These are phyloP conservation scores for Corydoras sp. DNA, from an alignment of 2,113 vertebrate species.

Conservation along the genomic window DNA sequence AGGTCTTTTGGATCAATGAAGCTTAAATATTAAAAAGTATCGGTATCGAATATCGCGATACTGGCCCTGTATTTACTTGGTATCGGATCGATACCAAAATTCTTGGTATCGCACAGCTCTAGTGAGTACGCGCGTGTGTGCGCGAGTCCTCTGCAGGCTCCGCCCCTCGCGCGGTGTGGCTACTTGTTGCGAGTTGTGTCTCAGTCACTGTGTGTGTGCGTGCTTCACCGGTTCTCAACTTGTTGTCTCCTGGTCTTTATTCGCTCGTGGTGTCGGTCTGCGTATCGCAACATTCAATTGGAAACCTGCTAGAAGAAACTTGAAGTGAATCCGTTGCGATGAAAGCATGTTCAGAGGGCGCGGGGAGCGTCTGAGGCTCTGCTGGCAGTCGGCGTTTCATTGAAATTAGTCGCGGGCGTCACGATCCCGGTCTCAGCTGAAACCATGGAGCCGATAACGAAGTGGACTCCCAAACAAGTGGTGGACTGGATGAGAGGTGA, in stretches of 20 bases:
- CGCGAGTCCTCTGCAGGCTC: neutral
- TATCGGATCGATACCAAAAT: too few species aligned
- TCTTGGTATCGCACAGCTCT: too few species aligned
- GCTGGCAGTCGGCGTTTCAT: neutral
- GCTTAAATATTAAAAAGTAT: too few species aligned
- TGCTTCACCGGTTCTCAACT: neutral
- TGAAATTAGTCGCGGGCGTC: neutral
- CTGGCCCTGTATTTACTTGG: too few species aligned
- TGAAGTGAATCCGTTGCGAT: neutral
- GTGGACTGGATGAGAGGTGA: conserved; percentile 74
- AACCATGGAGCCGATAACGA: conserved; percentile 71
- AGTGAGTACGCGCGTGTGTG: neutral
- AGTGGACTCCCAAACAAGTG: conserved; percentile 72
- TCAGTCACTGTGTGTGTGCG: conserved; percentile 17
- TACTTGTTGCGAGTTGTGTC: conserved; percentile 13
- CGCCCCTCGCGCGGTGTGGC: neutral
- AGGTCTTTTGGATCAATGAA: too few species aligned
- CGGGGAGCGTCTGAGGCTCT: neutral
- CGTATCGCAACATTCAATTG: neutral
- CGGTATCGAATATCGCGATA: too few species aligned
- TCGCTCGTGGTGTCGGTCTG: conserved; percentile 1
- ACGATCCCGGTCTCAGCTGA: conserved; percentile 5
- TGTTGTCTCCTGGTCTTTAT: neutral
- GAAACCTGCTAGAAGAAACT: neutral
- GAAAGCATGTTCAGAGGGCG: neutral